phyloP scores from a whole-genome alignment of 2,797 vertebrate species.

The Australoheros facetus region DNA sequence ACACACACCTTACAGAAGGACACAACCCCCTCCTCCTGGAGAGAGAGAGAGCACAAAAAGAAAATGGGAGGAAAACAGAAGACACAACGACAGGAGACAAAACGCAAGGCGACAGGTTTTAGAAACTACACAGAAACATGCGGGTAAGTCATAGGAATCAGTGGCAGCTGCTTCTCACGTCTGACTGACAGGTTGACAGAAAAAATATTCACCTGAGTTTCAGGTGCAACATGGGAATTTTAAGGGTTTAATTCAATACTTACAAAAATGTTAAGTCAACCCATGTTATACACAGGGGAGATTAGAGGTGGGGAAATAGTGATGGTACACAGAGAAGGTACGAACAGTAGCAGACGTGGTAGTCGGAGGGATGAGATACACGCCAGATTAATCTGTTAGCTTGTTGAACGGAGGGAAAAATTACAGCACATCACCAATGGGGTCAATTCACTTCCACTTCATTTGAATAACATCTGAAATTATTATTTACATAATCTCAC shows the following conservation, averaged over 20 bases:
- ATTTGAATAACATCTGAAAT: constrained; percentile 39
- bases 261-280: constrained; percentile 17
- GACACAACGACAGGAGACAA: constrained; percentile 88
- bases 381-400: constrained; percentile 36
- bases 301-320: constrained; percentile 6
- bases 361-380: constrained; percentile 25
- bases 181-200: constrained; percentile 39
- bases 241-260: constrained; percentile 24
- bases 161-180: constrained; percentile 46
- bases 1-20: constrained; percentile 99
- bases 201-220: constrained; percentile 27
- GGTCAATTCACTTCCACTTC: constrained; percentile 64
- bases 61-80: constrained; percentile 66
- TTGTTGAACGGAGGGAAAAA: constrained; percentile 6
- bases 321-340: constrained; percentile 16
- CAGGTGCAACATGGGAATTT: constrained; percentile 28
- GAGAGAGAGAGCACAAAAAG: constrained; percentile 73
- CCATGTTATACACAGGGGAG: constrained; percentile 13
- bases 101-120: constrained; percentile 78
- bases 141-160: constrained; percentile 72
- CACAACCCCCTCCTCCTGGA: constrained; percentile 97
- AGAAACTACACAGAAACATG: constrained; percentile 78
- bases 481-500: constrained; percentile 42
- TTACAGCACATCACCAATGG: constrained; percentile 29
- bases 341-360: constrained; percentile 11